Base-by-base conservation (phyloP, 2,888 invertebrate species). In the Drosophila silvestris region DNA sequence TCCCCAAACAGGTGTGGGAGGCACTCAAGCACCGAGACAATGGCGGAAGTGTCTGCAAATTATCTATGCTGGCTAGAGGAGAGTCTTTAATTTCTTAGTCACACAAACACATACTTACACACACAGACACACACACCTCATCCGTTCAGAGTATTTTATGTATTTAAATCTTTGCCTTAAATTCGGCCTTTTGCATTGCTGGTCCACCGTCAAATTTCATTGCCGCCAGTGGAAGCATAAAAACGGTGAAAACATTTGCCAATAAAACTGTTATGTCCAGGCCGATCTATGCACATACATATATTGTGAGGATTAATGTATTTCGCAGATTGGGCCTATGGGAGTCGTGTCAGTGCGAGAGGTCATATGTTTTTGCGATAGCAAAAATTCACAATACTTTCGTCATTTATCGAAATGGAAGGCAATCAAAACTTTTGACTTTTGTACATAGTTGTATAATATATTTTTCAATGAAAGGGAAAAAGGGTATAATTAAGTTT, bases 61-160 rank as follows among this genome's bases (percentile, higher is more conserved):
- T 69, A 89, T 85, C 57, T 16, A 44, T 32, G 16, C 16, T 44
- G 82, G 79, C 85, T 86, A 81, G 84, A 77, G 83, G 47, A 54
- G 37, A 44, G 37, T 10, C 30, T 16, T 35, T 51, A 26, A 19
- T 39, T n/a, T 26, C 26, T 52, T 26, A 9, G 33, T 33, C 33
- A 52, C 26, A 28, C n/a, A 16, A 3, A 7, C 44, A 6, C 9
- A 9, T 0, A 16, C 16, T 1, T 3, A 6, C 52, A 9, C 22
- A 2, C 32, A 54, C 32, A 26, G 1, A n/a, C 14, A 22, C 12
- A 14, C 33, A 16, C 52, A 39, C 28, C 5, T 4, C 16, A 9
- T 52, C 26, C 16, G 16, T 16, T 47, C 5, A 47, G 10, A 28
- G 54, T 58, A 60, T 67, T 50, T 52, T 33, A 47, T 14, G 44